Conservation (phyloP, 1,140 invertebrate species). For the Heterodera schachtii region DNA sequence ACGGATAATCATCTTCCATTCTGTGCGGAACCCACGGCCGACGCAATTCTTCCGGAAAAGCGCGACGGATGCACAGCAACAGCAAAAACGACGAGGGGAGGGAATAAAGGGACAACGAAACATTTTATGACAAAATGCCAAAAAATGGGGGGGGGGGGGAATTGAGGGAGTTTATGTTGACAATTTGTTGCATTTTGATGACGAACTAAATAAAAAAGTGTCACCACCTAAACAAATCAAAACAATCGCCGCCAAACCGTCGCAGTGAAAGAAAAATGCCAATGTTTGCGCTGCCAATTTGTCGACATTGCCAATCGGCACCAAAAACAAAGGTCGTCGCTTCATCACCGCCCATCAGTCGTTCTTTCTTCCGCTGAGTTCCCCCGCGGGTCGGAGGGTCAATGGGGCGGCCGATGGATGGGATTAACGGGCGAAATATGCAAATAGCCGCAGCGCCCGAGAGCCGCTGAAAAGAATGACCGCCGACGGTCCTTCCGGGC, state of each 20-base stretch:
- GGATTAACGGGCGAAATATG: constrained; percentile 8
- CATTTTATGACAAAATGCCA: background rate
- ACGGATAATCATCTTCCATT: background rate
- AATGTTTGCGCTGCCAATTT: constrained; percentile 11
- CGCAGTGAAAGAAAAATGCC: background rate
- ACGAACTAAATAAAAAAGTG: too few species aligned
- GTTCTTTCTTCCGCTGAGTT: background rate
- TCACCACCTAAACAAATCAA: background rate
- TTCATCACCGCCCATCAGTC: background rate
- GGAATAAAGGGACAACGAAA: background rate
- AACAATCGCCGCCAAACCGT: background rate
- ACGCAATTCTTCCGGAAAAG: background rate
- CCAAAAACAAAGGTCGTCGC: background rate
- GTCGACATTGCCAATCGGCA: background rate
- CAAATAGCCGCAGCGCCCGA: background rate
- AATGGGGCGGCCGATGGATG: constrained; percentile 1
- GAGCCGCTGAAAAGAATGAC: background rate
- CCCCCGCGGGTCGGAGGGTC: background rate
- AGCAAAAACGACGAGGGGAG: background rate
- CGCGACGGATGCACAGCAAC: too few species aligned
- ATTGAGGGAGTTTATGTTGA: too few species aligned
- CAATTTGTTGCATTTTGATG: too few species aligned
- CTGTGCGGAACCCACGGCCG: background rate
- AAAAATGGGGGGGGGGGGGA: background rate
- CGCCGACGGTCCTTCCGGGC: constrained; percentile 9